phyloP scores from a whole-genome alignment of 2,113 vertebrate species.

The Oxyura jamaicensis region DNA sequence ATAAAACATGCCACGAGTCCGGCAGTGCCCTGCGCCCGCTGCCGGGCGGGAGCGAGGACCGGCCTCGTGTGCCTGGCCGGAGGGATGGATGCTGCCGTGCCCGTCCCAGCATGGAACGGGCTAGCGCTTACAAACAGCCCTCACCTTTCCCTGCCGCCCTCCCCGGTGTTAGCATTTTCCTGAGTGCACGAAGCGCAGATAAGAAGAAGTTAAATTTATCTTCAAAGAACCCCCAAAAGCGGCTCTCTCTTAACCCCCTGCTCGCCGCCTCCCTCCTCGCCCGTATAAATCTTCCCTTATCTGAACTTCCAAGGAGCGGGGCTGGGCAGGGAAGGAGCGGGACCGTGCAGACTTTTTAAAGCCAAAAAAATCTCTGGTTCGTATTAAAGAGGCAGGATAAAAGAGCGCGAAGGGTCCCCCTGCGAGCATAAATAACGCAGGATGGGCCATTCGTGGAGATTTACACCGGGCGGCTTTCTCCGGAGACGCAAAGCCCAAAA shows the following conservation, averaged over 20 bases:
- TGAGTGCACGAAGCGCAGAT: slow-evolving; percentile 51
- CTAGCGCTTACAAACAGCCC: slow-evolving; percentile 25
- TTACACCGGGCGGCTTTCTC: neutral
- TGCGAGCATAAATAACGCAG: slow-evolving; percentile 42
- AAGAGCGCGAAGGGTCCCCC: slow-evolving; percentile 22
- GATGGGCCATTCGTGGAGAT: slow-evolving; percentile 37
- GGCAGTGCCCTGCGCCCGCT: rapidly evolving
- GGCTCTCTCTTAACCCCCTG: slow-evolving; percentile 47
- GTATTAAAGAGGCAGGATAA: slow-evolving; percentile 65
- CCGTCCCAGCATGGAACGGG: slow-evolving; percentile 23
- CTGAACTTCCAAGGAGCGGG: slow-evolving; percentile 35
- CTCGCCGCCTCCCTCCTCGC: neutral
- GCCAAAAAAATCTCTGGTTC: slow-evolving; percentile 60
- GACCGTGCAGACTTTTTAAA: slow-evolving; percentile 6
- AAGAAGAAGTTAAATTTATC: slow-evolving; percentile 68
- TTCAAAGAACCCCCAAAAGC: slow-evolving; percentile 68
- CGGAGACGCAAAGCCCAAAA: neutral
- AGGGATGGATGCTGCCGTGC: neutral
- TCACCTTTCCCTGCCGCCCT: neutral
- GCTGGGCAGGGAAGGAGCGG: neutral
- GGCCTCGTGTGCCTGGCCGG: neutral
- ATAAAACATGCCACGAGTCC: neutral
- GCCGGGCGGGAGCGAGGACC: neutral
- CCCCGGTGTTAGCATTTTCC: neutral
- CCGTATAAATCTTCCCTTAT: slow-evolving; percentile 68